Percentiles rank a stretch among this genome's conserved stretches.
Conservation (phyloP, 2,113 vertebrate genomes). For the Probosciger aterrimus region DNA sequence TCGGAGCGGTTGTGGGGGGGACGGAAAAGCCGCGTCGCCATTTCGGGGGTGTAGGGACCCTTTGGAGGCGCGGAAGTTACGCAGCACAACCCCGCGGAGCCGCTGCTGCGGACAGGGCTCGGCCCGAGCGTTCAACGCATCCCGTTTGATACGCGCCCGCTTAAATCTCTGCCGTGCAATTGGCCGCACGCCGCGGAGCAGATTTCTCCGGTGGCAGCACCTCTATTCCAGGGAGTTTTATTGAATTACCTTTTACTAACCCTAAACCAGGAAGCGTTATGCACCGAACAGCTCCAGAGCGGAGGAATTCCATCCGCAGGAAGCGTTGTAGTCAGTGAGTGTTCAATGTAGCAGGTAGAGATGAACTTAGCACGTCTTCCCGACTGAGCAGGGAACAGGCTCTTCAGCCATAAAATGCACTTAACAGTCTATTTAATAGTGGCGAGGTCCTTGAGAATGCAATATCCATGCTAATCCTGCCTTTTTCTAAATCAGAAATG, state of each 20-base stretch:
- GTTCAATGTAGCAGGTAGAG: constrained; percentile 80
- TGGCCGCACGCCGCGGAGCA: not conserved
- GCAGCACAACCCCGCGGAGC: not conserved
- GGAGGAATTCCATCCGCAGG: constrained; percentile 59
- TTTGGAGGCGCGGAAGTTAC: not conserved
- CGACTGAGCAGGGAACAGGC: constrained; percentile 74
- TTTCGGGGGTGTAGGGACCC: not conserved
- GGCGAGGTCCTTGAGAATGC: constrained; percentile 79
- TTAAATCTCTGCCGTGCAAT: not conserved
- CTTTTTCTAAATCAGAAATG: constrained; percentile 78
- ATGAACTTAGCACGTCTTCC: constrained; percentile 72
- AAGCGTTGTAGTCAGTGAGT: constrained; percentile 74
- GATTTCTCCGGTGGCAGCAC: not conserved
- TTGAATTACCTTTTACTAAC: constrained; percentile 37
- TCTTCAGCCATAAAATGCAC: constrained; percentile 81
- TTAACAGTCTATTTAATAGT: constrained; percentile 84
- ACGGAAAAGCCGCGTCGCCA: not conserved
- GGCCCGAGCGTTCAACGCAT: not conserved
- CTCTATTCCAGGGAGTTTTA: not conserved
- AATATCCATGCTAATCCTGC: constrained; percentile 81
- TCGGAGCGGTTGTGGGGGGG: not conserved
- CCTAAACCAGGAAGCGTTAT: constrained; percentile 67
- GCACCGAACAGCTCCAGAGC: constrained; percentile 66
- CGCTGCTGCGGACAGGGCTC: not conserved
- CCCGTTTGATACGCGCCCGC: not conserved